phyloP scores from a whole-genome alignment of 2,113 vertebrate species.

The Perca schrenkii region DNA sequence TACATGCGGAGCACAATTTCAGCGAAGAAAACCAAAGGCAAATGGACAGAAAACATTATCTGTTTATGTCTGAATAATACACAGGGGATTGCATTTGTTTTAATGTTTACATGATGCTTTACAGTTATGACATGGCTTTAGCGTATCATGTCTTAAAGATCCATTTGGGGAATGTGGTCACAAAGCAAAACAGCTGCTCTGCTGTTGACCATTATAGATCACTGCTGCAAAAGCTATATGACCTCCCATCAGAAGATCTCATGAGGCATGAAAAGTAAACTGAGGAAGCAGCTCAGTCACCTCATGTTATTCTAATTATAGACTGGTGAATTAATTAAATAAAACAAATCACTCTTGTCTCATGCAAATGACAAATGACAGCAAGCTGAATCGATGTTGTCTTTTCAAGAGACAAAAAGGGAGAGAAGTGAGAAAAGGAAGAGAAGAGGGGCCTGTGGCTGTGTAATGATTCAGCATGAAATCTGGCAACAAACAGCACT shows the following conservation, averaged over 20 bases:
- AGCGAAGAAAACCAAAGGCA: conserved; percentile 6
- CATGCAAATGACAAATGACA: conserved; percentile 37
- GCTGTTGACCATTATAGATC: neutral
- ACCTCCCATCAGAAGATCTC: neutral
- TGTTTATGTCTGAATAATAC: conserved; percentile 29
- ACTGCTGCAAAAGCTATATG: neutral
- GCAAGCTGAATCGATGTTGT: conserved; percentile 20
- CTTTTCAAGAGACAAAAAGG: conserved; percentile 18
- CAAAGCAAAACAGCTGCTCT: neutral
- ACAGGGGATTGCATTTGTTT: conserved; percentile 11
- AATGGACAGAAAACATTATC: conserved; percentile 37
- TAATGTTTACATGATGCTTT: conserved; percentile 31
- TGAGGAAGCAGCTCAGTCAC: neutral
- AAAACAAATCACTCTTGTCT: conserved; percentile 29
- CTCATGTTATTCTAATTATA: conserved; percentile 24
- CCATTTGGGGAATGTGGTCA: conserved; percentile 13
- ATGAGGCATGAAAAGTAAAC: conserved; percentile 15
- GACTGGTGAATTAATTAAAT: conserved; percentile 23
- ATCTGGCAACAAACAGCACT: conserved; percentile 73
- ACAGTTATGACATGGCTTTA: conserved; percentile 2
- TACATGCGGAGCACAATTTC: neutral
- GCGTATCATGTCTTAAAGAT: neutral
- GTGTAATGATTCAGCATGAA: conserved; percentile 72
- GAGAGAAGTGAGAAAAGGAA: conserved; percentile 46
- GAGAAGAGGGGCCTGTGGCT: conserved; percentile 26